phyloP scores from a whole-genome alignment of 2,797 vertebrate genomes.

The Coccyzus lansbergi region DNA sequence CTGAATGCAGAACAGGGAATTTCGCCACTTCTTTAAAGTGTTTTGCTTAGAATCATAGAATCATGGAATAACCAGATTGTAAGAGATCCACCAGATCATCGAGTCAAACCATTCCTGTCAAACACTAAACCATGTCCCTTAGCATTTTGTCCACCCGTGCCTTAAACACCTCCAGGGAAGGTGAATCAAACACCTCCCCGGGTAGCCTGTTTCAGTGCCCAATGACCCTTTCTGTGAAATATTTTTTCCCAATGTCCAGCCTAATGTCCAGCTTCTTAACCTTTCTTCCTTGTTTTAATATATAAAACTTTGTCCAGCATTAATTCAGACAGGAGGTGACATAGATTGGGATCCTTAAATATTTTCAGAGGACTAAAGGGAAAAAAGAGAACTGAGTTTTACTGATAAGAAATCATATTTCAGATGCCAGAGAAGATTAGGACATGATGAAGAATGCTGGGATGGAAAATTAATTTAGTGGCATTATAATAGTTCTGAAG shows the following conservation, averaged over 20 bases:
- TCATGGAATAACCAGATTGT: too few relatives aligned
- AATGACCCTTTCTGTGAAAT: too few relatives aligned
- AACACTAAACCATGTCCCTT: too few relatives aligned
- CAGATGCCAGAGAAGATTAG: constrained; percentile 22
- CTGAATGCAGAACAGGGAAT: not conserved
- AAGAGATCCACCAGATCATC: too few relatives aligned
- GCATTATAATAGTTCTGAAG: not conserved
- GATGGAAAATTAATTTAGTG: constrained; percentile 43
- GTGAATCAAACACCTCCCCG: too few relatives aligned
- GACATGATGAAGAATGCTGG: not conserved
- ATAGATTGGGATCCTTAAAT: not conserved
- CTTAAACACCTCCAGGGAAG: too few relatives aligned
- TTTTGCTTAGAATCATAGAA: too few relatives aligned
- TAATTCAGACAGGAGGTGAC: not conserved
- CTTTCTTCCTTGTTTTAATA: not conserved
- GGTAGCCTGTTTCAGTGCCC: too few relatives aligned
- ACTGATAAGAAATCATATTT: not conserved
- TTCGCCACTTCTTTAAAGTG: not conserved
- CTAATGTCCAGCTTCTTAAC: too few relatives aligned
- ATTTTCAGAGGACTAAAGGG: not conserved
- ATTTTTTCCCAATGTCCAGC: too few relatives aligned
- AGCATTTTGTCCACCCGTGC: too few relatives aligned
- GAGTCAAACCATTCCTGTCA: too few relatives aligned
- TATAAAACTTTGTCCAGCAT: not conserved
- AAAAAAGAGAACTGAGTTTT: constrained; percentile 10